These are phyloP conservation scores for Eupsilia transversa DNA, from an alignment of 2,888 invertebrate species.

Conservation along the genomic window DNA sequence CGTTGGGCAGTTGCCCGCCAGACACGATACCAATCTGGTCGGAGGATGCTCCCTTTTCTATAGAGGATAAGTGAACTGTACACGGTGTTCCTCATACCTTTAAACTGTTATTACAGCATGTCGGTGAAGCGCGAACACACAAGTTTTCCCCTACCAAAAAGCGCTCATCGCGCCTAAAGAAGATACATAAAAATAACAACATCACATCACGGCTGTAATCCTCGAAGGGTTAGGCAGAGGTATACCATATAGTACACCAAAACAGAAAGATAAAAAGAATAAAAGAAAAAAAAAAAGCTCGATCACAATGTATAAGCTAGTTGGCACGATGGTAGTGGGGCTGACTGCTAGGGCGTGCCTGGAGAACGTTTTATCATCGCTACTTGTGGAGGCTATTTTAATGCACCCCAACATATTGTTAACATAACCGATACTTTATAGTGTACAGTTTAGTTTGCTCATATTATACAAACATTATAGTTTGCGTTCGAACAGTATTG, in stretches of 20 bases:
- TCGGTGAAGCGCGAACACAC: not conserved
- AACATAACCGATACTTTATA: conserved; percentile 3
- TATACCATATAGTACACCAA: too few species aligned
- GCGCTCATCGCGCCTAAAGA: not conserved
- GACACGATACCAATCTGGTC: too few species aligned
- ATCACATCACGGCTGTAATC: not conserved
- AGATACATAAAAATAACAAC: too few species aligned
- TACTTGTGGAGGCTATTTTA: conserved; percentile 25
- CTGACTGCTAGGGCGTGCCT: not conserved
- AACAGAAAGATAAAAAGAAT: too few species aligned
- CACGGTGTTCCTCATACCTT: too few species aligned
- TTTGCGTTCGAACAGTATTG: conserved; percentile 4
- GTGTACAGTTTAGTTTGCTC: conserved; percentile 8
- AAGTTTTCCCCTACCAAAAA: not conserved
- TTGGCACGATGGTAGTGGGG: not conserved
- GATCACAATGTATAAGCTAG: not conserved
- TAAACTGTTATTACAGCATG: too few species aligned
- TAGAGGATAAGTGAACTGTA: too few species aligned
- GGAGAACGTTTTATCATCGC: not conserved
- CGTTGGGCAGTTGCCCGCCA: too few species aligned
- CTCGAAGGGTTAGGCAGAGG: not conserved
- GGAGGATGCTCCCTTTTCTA: too few species aligned
- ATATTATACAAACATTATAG: not conserved
- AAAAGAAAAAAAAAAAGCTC: too few species aligned
- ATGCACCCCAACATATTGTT: conserved; percentile 20